Evolutionary conservation across 2,113 vertebrate species (phyloP).

Genomic region (Chlorocebus sabaeus): DNA sequence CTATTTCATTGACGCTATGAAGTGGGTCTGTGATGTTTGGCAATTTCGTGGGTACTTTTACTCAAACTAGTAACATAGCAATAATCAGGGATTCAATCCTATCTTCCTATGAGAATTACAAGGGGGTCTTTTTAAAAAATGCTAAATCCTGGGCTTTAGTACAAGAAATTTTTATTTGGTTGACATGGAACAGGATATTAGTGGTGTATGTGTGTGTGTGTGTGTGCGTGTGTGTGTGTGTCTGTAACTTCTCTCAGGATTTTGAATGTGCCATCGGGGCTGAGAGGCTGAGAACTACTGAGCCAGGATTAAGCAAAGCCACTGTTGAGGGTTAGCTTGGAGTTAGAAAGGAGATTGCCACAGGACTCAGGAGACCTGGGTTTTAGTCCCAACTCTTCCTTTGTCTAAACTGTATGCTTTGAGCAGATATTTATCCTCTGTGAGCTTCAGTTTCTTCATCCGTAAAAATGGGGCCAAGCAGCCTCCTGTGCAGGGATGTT

Average conservation of each 20-base stretch:
- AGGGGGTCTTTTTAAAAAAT: neutral
- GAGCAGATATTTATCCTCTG: neutral
- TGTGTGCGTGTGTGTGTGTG: too few relatives aligned
- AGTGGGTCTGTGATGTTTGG: neutral
- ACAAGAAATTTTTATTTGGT: neutral
- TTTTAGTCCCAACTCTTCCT: neutral
- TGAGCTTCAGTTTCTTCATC: neutral
- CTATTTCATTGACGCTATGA: neutral
- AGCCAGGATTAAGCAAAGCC: neutral
- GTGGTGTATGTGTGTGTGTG: neutral
- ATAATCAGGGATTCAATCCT: neutral
- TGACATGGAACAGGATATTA: neutral
- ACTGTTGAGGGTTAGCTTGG: neutral
- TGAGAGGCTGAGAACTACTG: neutral
- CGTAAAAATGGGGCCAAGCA: neutral
- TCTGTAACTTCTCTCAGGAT: neutral
- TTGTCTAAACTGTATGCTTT: neutral
- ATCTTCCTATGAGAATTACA: neutral
- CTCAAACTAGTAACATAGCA: neutral
- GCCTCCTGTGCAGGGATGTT: neutral
- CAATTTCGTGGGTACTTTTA: neutral
- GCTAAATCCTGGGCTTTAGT: neutral
- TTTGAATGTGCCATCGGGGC: neutral
- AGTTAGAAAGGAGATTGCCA: neutral
- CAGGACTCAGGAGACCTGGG: neutral